These are phyloP conservation scores for Oscheius sp. DNA, from an alignment of 1,140 invertebrate genomes.

Conservation along the genomic window DNA sequence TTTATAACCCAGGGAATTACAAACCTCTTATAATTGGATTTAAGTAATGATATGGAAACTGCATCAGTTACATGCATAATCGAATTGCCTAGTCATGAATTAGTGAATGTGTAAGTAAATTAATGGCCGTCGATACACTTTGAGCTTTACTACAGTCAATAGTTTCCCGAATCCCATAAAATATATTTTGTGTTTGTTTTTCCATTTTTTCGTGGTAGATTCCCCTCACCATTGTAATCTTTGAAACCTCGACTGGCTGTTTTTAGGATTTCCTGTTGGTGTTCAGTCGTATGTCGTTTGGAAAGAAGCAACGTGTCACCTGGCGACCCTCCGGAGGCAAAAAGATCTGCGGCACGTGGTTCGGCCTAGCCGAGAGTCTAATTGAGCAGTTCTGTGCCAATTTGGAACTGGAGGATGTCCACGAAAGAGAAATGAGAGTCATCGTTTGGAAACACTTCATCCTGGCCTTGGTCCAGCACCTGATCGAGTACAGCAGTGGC, in stretches of 20 bases:
- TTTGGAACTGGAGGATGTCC: slow-evolving; percentile 46
- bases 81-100: too few relatives aligned
- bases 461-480: slow-evolving; percentile 33
- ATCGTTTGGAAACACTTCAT: slow-evolving; percentile 56
- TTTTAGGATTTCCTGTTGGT: slow-evolving; percentile 14
- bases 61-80: too few relatives aligned
- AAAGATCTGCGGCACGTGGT: slow-evolving; percentile 28
- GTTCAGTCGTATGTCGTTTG: slow-evolving; percentile 13
- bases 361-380: slow-evolving; percentile 50
- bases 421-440: slow-evolving; percentile 54
- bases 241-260: too few relatives aligned
- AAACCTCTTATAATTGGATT: too few relatives aligned
- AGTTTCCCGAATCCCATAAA: too few relatives aligned
- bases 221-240: not conserved
- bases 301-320: slow-evolving; percentile 9
- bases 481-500: not conserved
- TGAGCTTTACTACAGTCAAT: too few relatives aligned
- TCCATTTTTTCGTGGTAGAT: too few relatives aligned
- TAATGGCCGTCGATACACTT: too few relatives aligned
- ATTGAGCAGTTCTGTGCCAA: slow-evolving; percentile 51
- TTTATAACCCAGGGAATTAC: too few relatives aligned
- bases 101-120: too few relatives aligned
- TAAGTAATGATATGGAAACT: too few relatives aligned
- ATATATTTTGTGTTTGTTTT: too few relatives aligned
- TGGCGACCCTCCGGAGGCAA: slow-evolving; percentile 20